A percentile compares a stretch with the other conserved stretches of the same genome.
These are phyloP conservation scores for Drosophila siamana DNA, from an alignment of 2,888 invertebrate genomes.

Conservation along the genomic window DNA sequence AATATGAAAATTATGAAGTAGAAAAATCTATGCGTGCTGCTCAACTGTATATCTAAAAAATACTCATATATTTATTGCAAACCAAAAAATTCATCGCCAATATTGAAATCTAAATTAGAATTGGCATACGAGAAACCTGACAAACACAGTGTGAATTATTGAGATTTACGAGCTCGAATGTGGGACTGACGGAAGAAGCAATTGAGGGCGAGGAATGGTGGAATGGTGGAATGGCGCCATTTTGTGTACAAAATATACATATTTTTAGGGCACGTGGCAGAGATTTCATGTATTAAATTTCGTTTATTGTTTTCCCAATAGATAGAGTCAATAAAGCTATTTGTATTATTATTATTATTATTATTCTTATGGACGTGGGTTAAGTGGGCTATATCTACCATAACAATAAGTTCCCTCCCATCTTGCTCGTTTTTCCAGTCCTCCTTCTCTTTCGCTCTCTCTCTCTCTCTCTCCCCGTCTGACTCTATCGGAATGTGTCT, in stretches of 20 bases:
- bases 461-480: too few species aligned
- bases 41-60: too few species aligned
- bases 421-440: too few species aligned
- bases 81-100: constrained; percentile 12
- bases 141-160: constrained; percentile 61
- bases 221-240: constrained; percentile 1
- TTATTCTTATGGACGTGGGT: constrained; percentile 16
- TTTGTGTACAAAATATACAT: constrained; percentile 8
- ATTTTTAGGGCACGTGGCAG: constrained; percentile 32
- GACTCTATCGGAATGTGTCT: background rate
- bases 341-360: constrained; percentile 62
- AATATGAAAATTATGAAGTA: constrained; percentile 42
- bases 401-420: constrained; percentile 13
- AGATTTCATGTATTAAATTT: constrained; percentile 67
- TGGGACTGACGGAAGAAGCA: background rate
- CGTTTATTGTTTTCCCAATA: constrained; percentile 61
- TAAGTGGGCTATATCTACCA: constrained; percentile 18
- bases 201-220: background rate
- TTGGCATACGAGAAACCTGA: constrained; percentile 10
- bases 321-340: constrained; percentile 71
- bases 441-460: background rate
- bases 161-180: constrained; percentile 40
- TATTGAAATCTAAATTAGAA: constrained; percentile 47
- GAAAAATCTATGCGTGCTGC: too few species aligned
- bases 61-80: constrained; percentile 10